These are phyloP conservation scores for Orthosia gracilis DNA, from an alignment of 2,888 invertebrate species.

Conservation along the genomic window DNA sequence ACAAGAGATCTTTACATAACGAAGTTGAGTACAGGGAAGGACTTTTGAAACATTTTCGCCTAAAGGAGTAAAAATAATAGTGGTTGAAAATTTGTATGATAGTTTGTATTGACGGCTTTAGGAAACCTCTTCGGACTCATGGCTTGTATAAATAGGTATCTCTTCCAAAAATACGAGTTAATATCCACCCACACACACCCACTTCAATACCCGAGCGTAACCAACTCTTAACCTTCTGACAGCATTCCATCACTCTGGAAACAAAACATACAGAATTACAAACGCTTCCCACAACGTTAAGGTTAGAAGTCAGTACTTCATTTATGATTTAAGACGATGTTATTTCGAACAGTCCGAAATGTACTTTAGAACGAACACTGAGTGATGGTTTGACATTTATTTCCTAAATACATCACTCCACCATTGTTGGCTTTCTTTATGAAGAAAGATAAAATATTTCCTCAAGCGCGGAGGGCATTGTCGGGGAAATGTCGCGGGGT, in stretches of 20 bases:
- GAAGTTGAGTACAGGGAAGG: too few relatives aligned
- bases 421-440: constrained; percentile 88
- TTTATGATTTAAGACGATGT: constrained; percentile 58
- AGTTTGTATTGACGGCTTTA: neutral
- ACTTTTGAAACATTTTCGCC: too few relatives aligned
- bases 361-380: constrained; percentile 77
- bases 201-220: neutral
- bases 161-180: neutral
- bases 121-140: neutral
- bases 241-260: neutral
- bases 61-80: too few relatives aligned
- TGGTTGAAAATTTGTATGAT: neutral
- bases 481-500: constrained; percentile 83
- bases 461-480: constrained; percentile 83
- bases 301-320: constrained; percentile 35
- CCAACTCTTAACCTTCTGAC: constrained; percentile 14
- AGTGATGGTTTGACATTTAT: constrained; percentile 89
- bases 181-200: neutral
- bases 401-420: constrained; percentile 87
- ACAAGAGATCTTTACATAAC: too few relatives aligned
- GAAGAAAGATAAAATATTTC: constrained; percentile 90
- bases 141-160: too few relatives aligned
- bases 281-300: constrained; percentile 25
- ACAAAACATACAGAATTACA: constrained; percentile 13
- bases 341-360: constrained; percentile 69